Evolutionary conservation across 2,797 vertebrate genomes (phyloP).

Genomic region (Setipinna tenuifilis): DNA sequence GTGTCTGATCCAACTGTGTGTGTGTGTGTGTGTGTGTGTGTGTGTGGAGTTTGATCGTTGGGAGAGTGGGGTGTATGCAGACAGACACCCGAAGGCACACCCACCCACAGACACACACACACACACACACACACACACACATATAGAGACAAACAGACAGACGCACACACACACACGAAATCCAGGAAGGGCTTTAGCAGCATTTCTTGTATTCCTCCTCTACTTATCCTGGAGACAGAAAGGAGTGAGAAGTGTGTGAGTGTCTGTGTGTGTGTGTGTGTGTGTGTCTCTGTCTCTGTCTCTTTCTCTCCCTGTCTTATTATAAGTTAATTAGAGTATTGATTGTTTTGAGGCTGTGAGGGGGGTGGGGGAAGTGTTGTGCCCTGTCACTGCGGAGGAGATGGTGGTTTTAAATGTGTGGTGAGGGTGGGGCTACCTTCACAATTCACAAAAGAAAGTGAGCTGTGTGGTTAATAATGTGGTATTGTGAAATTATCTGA

Average conservation of each 20-base stretch:
- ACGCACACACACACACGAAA: not conserved
- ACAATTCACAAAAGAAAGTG: too few species aligned
- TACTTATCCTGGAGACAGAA: not conserved
- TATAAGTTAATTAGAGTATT: too few species aligned
- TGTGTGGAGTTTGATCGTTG: conserved; percentile 18
- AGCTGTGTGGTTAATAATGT: too few species aligned
- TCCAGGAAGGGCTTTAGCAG: not conserved
- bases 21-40: not conserved
- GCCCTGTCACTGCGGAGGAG: too few species aligned
- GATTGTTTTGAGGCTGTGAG: too few species aligned
- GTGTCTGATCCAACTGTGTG: not conserved
- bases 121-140: not conserved
- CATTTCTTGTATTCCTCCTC: not conserved
- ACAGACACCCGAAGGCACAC: not conserved
- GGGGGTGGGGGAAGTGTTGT: too few species aligned
- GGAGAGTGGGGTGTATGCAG: not conserved
- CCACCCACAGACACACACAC: not conserved
- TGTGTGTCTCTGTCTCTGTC: too few species aligned
- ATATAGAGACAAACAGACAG: not conserved
- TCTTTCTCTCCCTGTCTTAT: not conserved
- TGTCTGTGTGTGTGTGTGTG: too few species aligned
- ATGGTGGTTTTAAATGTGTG: too few species aligned
- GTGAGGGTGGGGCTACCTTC: too few species aligned
- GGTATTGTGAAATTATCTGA: too few species aligned
- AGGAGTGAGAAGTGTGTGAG: not conserved